Evolutionary conservation across 2,797 vertebrate species (phyloP), one percentile per base, ranked within the genome.

Genomic region (Ctenosaura bakeri): DNA sequence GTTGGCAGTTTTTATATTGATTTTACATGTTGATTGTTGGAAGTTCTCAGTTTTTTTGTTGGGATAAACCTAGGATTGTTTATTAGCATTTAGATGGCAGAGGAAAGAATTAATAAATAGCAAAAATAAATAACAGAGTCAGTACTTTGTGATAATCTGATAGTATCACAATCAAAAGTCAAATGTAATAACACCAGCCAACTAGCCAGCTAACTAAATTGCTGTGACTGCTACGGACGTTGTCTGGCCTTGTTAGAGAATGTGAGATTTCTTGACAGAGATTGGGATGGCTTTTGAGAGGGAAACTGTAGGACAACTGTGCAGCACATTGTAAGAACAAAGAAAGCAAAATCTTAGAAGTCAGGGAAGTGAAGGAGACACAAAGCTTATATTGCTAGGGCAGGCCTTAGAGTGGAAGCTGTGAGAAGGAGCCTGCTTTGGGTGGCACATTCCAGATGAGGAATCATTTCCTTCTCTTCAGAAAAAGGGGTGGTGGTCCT

Each of bases 21-120:
- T 86, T 81, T 62, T 56, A 32, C n/a, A 10, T 56, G 13, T 26
- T 14, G 13, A 90, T 26, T 7, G 24, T 66, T 6, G 54, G 42
- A 24, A 42, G 66, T 13, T 66, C 38, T 46, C 20, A 22, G 16
- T 3, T 71, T 71, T 81, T 76, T 69, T 69, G 22, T 10, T n/a
- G 14, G 18, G 66, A 38, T 22, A 22, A 22, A 62, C 20, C 59
- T 3, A 9, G n/a, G 54, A 89, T 2, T 69, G 46, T 78, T 78
- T 78, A 56, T 74, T 62, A n/a, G 32, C 32, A 86, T 85, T 71
- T 71, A n/a, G 10, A 80, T 24, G 26, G 13, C 13, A 80, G 29
- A 69, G 88, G 42, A 86, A 90, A 50, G 46, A 24, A 35, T 90
- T 46, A 46, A 32, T 59, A 86, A 29, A 71, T 6, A 50, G 38